These are phyloP conservation scores for Chironomus tentans DNA, from an alignment of 2,888 invertebrate genomes.

Conservation along the genomic window DNA sequence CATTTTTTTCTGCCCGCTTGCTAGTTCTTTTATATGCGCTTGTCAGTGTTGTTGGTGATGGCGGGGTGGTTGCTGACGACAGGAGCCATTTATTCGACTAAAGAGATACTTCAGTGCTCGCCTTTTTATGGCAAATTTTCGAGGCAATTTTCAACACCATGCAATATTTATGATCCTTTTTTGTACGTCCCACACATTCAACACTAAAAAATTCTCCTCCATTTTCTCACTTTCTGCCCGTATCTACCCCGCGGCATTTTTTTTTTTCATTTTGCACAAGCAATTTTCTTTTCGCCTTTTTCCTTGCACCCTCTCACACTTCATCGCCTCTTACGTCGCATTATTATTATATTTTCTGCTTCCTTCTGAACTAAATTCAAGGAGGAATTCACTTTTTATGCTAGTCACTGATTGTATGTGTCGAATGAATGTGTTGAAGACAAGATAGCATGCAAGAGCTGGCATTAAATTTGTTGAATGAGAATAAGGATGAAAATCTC, in stretches of 20 bases:
- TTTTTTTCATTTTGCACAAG: neutral
- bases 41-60: neutral
- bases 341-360: neutral
- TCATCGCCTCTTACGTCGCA: neutral
- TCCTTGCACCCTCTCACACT: neutral
- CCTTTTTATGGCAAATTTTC: conserved; percentile 11
- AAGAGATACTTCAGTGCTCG: conserved; percentile 4
- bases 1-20: neutral
- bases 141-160: conserved; percentile 17
- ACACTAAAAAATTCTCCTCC: neutral
- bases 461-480: neutral
- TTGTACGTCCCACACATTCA: neutral
- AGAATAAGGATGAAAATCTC: no score
- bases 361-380: neutral
- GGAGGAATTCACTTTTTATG: neutral
- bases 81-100: conserved; percentile 12
- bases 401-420: neutral
- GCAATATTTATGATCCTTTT: conserved; percentile 10
- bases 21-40: neutral
- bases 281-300: neutral
- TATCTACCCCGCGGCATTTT: neutral
- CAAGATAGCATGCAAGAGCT: neutral
- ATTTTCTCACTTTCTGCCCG: neutral
- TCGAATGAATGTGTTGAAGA: neutral
- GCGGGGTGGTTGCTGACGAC: neutral